These are phyloP conservation scores for Cnemophilus loriae DNA, from an alignment of 2,113 vertebrate species.

Conservation along the genomic window DNA sequence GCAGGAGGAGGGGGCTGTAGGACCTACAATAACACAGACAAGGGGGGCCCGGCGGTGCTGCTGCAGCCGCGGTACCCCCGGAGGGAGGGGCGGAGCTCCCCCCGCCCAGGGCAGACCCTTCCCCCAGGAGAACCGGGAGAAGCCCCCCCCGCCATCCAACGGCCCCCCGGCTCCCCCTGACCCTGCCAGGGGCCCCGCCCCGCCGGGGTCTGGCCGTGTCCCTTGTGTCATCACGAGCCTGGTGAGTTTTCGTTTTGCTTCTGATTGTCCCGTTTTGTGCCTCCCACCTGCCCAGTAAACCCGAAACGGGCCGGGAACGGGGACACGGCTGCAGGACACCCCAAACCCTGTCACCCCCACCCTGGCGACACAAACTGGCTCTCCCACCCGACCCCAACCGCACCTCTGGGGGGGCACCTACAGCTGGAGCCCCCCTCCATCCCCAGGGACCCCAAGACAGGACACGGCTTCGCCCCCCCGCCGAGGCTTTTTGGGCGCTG, in stretches of 20 bases:
- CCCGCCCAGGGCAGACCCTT: not conserved
- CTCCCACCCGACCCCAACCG: not conserved
- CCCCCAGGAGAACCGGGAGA: not conserved
- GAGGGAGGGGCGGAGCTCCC: not conserved
- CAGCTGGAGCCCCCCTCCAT: no score
- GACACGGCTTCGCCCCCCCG: not conserved
- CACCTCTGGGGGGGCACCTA: not conserved
- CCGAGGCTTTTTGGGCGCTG: not conserved
- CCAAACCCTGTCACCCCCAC: not conserved
- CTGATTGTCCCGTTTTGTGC: not conserved
- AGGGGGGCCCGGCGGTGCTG: accelerated
- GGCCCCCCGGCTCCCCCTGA: no score
- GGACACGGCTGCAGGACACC: not conserved
- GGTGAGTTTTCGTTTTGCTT: not conserved
- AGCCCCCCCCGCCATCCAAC: not conserved
- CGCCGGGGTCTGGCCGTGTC: not conserved
- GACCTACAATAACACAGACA: not conserved
- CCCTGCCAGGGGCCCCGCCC: no score
- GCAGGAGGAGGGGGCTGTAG: not conserved
- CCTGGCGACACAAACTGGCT: not conserved
- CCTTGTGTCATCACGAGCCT: not conserved
- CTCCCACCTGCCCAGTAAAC: not conserved
- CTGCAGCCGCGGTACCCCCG: accelerated
- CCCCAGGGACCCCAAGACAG: not conserved
- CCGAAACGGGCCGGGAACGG: not conserved